These are phyloP conservation scores for Brachyptera risi DNA, from an alignment of 2,888 invertebrate genomes.

Conservation along the genomic window DNA sequence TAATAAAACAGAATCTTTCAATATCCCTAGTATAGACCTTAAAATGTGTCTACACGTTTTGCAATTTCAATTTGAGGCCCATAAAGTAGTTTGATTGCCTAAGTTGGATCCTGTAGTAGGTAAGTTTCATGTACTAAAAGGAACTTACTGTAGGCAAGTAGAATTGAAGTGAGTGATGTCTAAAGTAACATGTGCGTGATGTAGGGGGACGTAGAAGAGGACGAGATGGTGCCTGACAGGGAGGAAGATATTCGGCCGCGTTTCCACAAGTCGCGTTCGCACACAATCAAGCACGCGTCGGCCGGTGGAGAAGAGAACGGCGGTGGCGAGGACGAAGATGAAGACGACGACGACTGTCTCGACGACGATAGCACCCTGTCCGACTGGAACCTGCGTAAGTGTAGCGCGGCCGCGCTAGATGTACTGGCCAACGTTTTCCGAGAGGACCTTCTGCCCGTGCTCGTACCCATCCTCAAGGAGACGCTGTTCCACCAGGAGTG, in stretches of 20 bases:
- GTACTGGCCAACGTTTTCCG: slow-evolving; percentile 95
- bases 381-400: slow-evolving; percentile 94
- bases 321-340: slow-evolving; percentile 60
- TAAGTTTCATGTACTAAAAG: too few relatives aligned
- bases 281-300: slow-evolving; percentile 65
- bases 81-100: too few relatives aligned
- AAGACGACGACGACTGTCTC: slow-evolving; percentile 71
- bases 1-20: too few relatives aligned
- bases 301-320: slow-evolving; percentile 44
- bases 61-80: too few relatives aligned
- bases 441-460: slow-evolving; percentile 87
- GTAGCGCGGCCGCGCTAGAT: slow-evolving; percentile 97
- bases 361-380: slow-evolving; percentile 88
- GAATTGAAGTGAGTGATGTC: too few relatives aligned
- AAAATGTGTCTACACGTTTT: too few relatives aligned
- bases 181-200: slow-evolving; percentile 36
- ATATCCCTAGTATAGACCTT: too few relatives aligned
- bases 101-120: too few relatives aligned
- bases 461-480: slow-evolving; percentile 94
- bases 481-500: slow-evolving; percentile 92
- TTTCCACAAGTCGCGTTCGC: slow-evolving; percentile 91
- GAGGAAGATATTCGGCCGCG: slow-evolving; percentile 96
- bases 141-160: too few relatives aligned
- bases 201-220: slow-evolving; percentile 93
- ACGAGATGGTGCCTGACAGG: slow-evolving; percentile 93